Conservation (phyloP, 2,113 vertebrate genomes). For the Ptilorrhoa leucosticta region DNA sequence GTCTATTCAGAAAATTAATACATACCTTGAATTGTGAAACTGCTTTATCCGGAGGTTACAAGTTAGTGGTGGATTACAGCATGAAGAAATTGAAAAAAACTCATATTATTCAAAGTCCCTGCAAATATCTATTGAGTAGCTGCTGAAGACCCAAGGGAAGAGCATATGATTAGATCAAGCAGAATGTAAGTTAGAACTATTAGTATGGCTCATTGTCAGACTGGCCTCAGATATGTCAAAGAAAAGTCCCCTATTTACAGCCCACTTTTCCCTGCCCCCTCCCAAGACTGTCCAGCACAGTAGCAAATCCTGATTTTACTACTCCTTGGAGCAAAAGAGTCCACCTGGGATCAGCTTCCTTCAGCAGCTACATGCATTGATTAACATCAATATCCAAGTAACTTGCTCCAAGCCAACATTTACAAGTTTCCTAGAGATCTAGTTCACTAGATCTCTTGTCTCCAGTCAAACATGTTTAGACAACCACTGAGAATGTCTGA, state of each 20-base stretch:
- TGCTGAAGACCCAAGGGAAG: background rate
- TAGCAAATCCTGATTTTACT: background rate
- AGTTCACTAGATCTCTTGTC: background rate
- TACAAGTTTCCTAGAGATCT: background rate
- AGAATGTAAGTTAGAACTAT: background rate
- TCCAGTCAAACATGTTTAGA: background rate
- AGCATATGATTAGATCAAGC: background rate
- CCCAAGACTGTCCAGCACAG: background rate
- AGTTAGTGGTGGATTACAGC: background rate
- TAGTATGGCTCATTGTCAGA: background rate
- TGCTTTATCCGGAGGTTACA: background rate
- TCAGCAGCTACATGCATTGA: background rate
- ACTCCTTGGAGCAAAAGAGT: background rate
- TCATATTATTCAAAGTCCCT: background rate
- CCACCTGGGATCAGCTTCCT: background rate
- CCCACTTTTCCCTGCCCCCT: background rate
- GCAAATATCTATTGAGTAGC: background rate
- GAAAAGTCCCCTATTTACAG: background rate
- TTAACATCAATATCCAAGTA: background rate
- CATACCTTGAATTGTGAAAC: background rate
- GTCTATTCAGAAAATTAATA: background rate
- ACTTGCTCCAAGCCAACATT: background rate
- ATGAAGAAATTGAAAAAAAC: background rate
- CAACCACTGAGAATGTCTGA: background rate
- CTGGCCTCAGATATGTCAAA: background rate